Evolutionary conservation across 1,140 invertebrate genomes (phyloP).

Genomic region (Bombus terrestris): DNA sequence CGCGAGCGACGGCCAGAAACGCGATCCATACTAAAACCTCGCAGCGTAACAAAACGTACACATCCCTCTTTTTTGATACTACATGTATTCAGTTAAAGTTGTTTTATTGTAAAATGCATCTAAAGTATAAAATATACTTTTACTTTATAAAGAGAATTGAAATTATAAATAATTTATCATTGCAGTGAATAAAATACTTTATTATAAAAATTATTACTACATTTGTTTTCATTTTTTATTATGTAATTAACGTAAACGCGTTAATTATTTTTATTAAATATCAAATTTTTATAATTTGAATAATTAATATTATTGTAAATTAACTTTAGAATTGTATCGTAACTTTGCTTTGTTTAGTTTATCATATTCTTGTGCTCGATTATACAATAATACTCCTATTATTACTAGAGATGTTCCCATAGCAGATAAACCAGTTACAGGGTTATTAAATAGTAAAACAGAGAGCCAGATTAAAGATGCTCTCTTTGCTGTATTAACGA

Average conservation of each 20-base stretch:
- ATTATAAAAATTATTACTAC: constrained; percentile 45
- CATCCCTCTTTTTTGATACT: too few relatives aligned
- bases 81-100: constrained; percentile 15
- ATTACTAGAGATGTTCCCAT: constrained; percentile 90
- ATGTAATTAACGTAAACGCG: background rate
- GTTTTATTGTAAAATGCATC: constrained; percentile 8
- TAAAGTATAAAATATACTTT: constrained; percentile 24
- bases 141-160: background rate
- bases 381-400: constrained; percentile 90
- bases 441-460: constrained; percentile 91
- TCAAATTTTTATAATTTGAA: constrained; percentile 36
- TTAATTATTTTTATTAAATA: constrained; percentile 17
- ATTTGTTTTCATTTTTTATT: constrained; percentile 35
- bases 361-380: constrained; percentile 87
- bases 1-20: too few relatives aligned
- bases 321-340: constrained; percentile 77
- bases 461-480: constrained; percentile 93
- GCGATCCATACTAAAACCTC: too few relatives aligned
- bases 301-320: constrained; percentile 75
- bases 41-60: too few relatives aligned
- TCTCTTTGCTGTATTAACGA: constrained; percentile 93
- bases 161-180: background rate
- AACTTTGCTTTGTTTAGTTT: constrained; percentile 73
- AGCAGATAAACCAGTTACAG: constrained; percentile 90
- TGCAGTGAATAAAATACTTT: constrained; percentile 29